Base-by-base conservation (phyloP, 2,113 vertebrate species). In the Halcyon malimbica region DNA sequence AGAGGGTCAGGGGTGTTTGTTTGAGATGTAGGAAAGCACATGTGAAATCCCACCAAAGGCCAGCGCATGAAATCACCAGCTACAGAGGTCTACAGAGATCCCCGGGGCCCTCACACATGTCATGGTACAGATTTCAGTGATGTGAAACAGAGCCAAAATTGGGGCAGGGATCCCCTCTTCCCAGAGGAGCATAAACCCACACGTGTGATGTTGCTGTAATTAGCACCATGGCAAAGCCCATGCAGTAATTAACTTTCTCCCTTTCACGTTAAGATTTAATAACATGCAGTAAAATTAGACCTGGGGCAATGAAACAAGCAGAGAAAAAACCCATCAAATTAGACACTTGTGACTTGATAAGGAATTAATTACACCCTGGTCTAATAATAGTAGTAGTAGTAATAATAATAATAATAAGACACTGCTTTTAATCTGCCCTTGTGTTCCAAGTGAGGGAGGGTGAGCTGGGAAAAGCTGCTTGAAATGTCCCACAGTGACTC, bases 161-260 rank as follows among this genome's bases (percentile, higher is more conserved):
- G 31, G 76, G 46, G n/a, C 91, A 93, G 85, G 89, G 83, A 93
- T 53, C 69, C 54, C 63, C 68, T 67, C 50, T 59, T 90, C 90
- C 90, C 93, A 63, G 50, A 86, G 71, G 83, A 93, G 63, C 63
- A 41, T 41, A 76, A 75, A 94, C 54, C 86, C 89, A 37, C 77
- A 59, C 78, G 23, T 2, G 2, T 16, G 35, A 10, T 46, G 68
- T 18, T 86, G 59, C 79, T 95, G 76, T 86, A 96, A 97, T 95
- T 94, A 93, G 86, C 63, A 74, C 56, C 25, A 6, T 4, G 37
- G 59, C 41, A 89, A 88, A 95, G 56, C 89, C 71, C 60, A 53
- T 70, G 73, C 80, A 54, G 86, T 97, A 97, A 94, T 96, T 96
- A 95, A 93, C 86, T 95, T 97, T 70, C 83, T 93, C 50, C 59